Evolutionary conservation across 2,113 vertebrate genomes (phyloP), one percentile per base, ranked within the genome.

Genomic region (Turnix velox): DNA sequence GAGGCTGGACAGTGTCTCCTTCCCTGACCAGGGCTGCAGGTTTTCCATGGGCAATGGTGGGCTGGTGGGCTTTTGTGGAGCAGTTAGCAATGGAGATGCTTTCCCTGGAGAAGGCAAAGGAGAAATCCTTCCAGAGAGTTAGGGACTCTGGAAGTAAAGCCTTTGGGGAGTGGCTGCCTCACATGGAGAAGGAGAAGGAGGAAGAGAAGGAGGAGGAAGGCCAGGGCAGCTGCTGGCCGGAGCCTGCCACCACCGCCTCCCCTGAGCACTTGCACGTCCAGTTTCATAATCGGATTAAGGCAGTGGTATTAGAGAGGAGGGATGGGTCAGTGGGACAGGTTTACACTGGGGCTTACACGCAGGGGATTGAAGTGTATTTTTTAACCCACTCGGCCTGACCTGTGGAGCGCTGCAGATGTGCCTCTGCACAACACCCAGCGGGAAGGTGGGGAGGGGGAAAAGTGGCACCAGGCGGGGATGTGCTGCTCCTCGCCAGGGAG

Each of bases 221-320:
- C 63, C 14, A 0, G 79, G 92, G 79, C 92, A 93, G 91, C 87
- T 93, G 95, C 94, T 92, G 94, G 82, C 71, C 31, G 0, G 84
- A 91, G 88, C 49, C 84, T 78, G 91, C 84, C 17, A 30, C 84
- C 17, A 30, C 91, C 12, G 61, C 81, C 89, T 95, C 95, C 91
- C 94, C 91, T 69, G 96, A 95, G 95, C 89, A 92, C 94, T 96
- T 91, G 96, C 92, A 96, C 65, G 75, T 96, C 95, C 96, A 96
- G 96, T 96, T 96, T 94, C 94, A 94, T 96, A 96, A 96, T 96
- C 95, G 94, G 96, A 96, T 96, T 96, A 96, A 93, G 84, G 89
- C 96, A 89, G 87, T 33, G 92, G 95, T 95, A 95, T 96, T 96
- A 96, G 87, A 59, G 83, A 95, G 87, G 94, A 96, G 94, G 95